These are phyloP conservation scores for Columba livia DNA, from an alignment of 2,113 vertebrate species.

Conservation along the genomic window DNA sequence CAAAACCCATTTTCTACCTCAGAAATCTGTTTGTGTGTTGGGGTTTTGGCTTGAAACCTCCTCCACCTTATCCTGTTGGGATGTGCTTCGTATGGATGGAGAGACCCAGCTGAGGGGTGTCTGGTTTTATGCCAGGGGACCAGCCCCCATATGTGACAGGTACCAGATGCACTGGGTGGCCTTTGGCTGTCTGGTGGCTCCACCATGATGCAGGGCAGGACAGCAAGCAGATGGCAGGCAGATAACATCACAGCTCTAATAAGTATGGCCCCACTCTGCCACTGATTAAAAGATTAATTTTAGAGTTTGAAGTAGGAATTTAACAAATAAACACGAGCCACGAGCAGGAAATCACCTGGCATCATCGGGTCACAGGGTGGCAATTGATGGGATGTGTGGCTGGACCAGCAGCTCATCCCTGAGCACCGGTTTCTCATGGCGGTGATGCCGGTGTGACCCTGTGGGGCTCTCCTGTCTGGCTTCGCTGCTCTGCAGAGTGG, in stretches of 20 bases:
- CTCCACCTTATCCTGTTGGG: neutral
- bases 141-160: rapidly evolving
- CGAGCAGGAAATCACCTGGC: neutral
- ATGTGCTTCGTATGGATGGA: rapidly evolving
- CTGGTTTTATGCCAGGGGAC: neutral
- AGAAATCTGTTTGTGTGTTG: rapidly evolving
- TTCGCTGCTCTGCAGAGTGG: rapidly evolving
- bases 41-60: neutral
- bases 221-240: slow-evolving; percentile 53
- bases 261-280: neutral
- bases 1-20: neutral
- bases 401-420: neutral
- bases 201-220: neutral
- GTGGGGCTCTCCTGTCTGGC: rapidly evolving
- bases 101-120: rapidly evolving
- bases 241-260: slow-evolving; percentile 19
- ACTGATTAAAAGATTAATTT: slow-evolving; percentile 69
- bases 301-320: slow-evolving; percentile 35
- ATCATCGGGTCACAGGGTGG: rapidly evolving
- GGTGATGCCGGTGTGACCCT: rapidly evolving
- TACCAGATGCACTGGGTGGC: neutral
- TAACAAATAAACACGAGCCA: neutral
- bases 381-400: rapidly evolving
- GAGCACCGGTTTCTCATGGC: rapidly evolving
- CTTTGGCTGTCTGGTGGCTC: neutral